Conservation (phyloP, 2,113 vertebrate genomes). For the Lamprologus tigripictilis region DNA sequence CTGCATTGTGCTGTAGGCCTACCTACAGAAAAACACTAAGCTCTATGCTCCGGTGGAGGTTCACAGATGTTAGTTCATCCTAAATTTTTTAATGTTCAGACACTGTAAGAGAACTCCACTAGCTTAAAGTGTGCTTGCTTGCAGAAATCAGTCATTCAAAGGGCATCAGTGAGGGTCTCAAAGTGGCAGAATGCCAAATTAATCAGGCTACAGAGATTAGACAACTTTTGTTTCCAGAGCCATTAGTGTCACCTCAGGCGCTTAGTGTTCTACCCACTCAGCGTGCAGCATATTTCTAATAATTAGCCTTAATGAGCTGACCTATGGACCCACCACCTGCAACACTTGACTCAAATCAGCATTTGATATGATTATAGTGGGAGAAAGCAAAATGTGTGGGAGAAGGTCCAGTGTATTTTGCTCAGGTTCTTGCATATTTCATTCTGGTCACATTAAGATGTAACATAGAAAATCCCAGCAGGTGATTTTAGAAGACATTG, state of each 20-base stretch:
- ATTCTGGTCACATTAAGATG: background rate
- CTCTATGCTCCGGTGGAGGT: background rate
- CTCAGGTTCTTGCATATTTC: background rate
- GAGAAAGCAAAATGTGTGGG: background rate
- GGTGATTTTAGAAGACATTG: background rate
- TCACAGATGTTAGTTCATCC: constrained; percentile 13
- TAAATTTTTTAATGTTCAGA: background rate
- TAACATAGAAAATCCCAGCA: background rate
- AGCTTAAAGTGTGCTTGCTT: background rate
- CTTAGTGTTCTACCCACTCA: background rate
- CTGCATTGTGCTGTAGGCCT: constrained; percentile 25
- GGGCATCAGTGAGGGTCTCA: background rate
- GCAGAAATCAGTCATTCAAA: background rate
- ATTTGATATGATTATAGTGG: background rate
- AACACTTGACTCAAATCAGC: background rate
- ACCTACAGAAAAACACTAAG: background rate
- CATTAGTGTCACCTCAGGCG: background rate
- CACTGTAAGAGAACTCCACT: background rate
- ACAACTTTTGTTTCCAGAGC: background rate
- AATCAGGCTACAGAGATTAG: constrained; percentile 1
- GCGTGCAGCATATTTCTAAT: background rate
- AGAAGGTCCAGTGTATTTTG: background rate
- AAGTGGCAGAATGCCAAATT: background rate
- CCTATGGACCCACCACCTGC: background rate
- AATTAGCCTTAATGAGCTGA: constrained; percentile 7